phyloP scores from a whole-genome alignment of 2,888 invertebrate genomes.

The Aleiodes alternator region DNA sequence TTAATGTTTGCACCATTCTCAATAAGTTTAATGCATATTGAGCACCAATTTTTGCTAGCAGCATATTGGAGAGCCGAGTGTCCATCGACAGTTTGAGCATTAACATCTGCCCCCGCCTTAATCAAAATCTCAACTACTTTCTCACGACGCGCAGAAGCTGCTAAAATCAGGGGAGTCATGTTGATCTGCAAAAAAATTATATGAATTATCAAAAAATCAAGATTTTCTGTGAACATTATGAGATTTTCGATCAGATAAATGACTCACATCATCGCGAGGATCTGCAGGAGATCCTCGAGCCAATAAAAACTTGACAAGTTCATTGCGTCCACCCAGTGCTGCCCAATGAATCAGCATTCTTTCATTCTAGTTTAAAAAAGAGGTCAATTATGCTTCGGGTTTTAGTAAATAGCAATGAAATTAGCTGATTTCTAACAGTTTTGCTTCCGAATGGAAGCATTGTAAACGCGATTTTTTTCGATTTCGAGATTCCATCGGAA shows the following conservation, averaged over 20 bases:
- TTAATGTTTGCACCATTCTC: constrained; percentile 83
- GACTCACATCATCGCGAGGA: constrained; percentile 82
- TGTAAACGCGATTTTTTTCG: too few species aligned
- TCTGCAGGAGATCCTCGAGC: constrained; percentile 83
- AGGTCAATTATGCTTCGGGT: too few species aligned
- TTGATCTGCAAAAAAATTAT: constrained; percentile 75
- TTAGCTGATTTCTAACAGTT: too few species aligned
- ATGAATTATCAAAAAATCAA: constrained; percentile 14
- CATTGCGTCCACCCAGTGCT: constrained; percentile 85
- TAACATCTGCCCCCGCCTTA: constrained; percentile 83
- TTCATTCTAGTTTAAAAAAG: constrained; percentile 77
- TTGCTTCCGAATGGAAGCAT: too few species aligned
- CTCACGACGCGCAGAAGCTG: constrained; percentile 85
- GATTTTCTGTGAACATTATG: not conserved
- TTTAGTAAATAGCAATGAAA: too few species aligned
- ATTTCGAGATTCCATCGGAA: too few species aligned
- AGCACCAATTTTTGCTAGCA: constrained; percentile 87
- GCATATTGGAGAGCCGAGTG: constrained; percentile 91
- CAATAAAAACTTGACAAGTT: constrained; percentile 83
- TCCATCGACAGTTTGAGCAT: constrained; percentile 84
- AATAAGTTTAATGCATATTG: constrained; percentile 82
- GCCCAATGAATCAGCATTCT: constrained; percentile 89
- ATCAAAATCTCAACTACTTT: constrained; percentile 83
- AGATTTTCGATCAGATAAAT: not conserved
- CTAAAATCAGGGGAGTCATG: constrained; percentile 87